Percentiles rank a stretch among this genome's conserved stretches.
Evolutionary conservation across 2,797 vertebrate genomes (phyloP).

Genomic region (Dermochelys coriacea): DNA sequence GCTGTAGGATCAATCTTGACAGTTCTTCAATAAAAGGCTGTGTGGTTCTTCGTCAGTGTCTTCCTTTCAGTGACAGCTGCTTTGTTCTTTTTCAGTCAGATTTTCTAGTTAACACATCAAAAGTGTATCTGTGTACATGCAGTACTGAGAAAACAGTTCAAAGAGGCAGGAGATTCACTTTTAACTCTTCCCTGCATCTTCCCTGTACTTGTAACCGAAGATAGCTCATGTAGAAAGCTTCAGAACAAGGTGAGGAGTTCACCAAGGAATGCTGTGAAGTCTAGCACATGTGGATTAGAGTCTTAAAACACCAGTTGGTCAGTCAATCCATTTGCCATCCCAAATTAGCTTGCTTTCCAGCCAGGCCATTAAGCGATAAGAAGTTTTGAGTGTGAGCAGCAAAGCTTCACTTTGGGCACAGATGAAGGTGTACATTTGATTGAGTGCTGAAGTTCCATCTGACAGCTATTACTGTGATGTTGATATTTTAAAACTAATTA

Average conservation of each 20-base stretch:
- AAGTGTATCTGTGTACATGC: constrained; percentile 87
- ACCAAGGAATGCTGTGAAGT: constrained; percentile 58
- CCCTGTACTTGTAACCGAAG: constrained; percentile 77
- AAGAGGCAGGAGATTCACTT: constrained; percentile 85
- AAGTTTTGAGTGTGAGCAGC: constrained; percentile 57
- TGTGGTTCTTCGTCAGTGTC: constrained; percentile 90
- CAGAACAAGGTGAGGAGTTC: constrained; percentile 77
- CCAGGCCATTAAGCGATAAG: constrained; percentile 57
- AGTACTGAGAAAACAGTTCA: constrained; percentile 86
- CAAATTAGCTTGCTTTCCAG: constrained; percentile 64
- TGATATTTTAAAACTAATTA: constrained; percentile 69
- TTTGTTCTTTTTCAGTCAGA: constrained; percentile 94
- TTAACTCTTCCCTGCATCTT: constrained; percentile 84
- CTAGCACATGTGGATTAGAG: constrained; percentile 47
- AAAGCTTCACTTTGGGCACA: neutral
- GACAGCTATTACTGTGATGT: constrained; percentile 39
- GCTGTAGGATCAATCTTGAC: constrained; percentile 86
- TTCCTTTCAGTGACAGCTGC: constrained; percentile 91
- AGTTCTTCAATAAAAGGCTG: constrained; percentile 93
- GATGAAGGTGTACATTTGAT: constrained; percentile 60
- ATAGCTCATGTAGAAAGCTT: constrained; percentile 65
- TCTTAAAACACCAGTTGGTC: constrained; percentile 66
- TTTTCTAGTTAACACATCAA: constrained; percentile 96
- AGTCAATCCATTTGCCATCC: constrained; percentile 54
- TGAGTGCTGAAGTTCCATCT: constrained; percentile 56